phyloP scores from a whole-genome alignment of 1,140 invertebrate species.

The Micrasema minimum region DNA sequence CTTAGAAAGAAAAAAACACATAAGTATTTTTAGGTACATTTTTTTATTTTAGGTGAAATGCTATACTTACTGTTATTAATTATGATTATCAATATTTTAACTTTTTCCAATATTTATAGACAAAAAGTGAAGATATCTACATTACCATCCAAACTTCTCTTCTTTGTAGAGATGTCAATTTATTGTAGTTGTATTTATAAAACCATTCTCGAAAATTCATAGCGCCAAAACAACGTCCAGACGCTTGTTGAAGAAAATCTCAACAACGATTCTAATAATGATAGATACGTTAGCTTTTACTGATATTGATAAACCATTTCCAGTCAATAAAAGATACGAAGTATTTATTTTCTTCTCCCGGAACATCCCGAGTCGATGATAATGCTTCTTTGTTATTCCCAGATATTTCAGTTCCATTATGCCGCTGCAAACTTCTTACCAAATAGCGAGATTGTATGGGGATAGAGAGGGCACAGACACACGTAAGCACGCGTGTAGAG shows the following conservation, averaged over 20 bases:
- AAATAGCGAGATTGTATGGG: slow-evolving; percentile 17
- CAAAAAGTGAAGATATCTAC: too few species aligned
- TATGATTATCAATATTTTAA: too few species aligned
- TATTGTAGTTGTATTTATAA: too few species aligned
- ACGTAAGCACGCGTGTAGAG: slow-evolving; percentile 6
- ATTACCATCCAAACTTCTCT: too few species aligned
- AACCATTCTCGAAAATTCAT: too few species aligned
- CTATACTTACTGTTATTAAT: too few species aligned
- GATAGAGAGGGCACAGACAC: slow-evolving; percentile 11
- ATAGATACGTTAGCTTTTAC: slow-evolving; percentile 8
- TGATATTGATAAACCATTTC: slow-evolving; percentile 34
- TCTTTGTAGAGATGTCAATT: too few species aligned
- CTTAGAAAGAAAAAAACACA: too few species aligned
- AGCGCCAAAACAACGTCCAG: too few species aligned
- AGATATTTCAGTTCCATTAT: slow-evolving; percentile 31
- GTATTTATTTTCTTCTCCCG: slow-evolving; percentile 15
- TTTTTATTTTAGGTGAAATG: too few species aligned
- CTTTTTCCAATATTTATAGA: too few species aligned
- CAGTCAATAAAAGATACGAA: slow-evolving; percentile 30
- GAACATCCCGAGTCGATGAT: slow-evolving; percentile 22
- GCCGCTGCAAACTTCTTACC: slow-evolving; percentile 23
- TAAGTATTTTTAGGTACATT: too few species aligned
- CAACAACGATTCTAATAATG: slow-evolving; percentile 20
- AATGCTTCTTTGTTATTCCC: slow-evolving; percentile 22
- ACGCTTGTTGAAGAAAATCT: background rate